Evolutionary conservation across 2,797 vertebrate species (phyloP).

Genomic region (Peromyscus melanophrys): DNA sequence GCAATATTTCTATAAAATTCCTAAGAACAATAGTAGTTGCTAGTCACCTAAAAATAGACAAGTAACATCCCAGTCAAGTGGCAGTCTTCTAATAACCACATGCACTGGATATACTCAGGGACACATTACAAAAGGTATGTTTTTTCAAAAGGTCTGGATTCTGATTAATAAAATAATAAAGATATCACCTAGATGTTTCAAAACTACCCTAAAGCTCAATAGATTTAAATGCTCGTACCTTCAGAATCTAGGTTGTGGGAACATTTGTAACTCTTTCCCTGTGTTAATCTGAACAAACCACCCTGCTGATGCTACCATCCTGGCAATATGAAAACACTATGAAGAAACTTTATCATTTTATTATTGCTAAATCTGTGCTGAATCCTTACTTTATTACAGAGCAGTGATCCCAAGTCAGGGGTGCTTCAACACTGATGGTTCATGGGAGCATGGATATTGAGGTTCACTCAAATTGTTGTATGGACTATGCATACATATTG

Average conservation of each 20-base stretch:
- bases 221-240: not conserved
- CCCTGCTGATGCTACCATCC: not conserved
- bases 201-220: conserved; percentile 4
- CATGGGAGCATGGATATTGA: not conserved
- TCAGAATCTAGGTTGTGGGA: not conserved
- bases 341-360: not conserved
- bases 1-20: conserved; percentile 40
- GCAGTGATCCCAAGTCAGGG: not conserved
- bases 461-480: not conserved
- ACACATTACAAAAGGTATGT: not conserved
- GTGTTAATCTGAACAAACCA: not conserved
- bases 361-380: not conserved
- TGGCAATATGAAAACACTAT: not conserved
- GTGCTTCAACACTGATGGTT: not conserved
- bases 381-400: not conserved
- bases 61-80: conserved; percentile 29
- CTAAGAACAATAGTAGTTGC: not conserved
- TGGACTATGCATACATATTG: not conserved
- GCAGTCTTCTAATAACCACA: not conserved
- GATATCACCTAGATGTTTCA: conserved; percentile 16
- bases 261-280: conserved; percentile 20
- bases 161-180: not conserved
- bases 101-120: not conserved
- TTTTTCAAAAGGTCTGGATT: not conserved
- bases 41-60: conserved; percentile 22